Evolutionary conservation across 1,140 invertebrate species (phyloP).

Genomic region (Drosophila jambulina): DNA sequence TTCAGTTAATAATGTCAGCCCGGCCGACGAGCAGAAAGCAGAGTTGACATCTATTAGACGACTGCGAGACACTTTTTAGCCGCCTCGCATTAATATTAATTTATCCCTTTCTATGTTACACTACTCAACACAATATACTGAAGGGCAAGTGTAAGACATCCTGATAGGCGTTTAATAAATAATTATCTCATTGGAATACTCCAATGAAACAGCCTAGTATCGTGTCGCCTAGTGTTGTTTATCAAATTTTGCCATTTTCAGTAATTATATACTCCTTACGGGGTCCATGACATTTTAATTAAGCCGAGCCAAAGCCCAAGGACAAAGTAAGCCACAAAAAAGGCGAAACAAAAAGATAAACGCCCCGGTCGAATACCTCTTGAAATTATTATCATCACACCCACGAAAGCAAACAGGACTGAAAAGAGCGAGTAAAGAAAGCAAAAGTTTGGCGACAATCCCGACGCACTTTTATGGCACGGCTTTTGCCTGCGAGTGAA

Average conservation of each 20-base stretch:
- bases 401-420: conserved; percentile 20
- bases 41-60: conserved; percentile 51
- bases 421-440: conserved; percentile 50
- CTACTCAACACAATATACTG: neutral
- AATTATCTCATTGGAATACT: neutral
- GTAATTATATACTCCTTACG: conserved; percentile 54
- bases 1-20: conserved; percentile 59
- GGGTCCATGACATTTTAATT: conserved; percentile 71
- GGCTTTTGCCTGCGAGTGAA: conserved; percentile 58
- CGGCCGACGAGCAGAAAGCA: conserved; percentile 40
- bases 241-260: conserved; percentile 54
- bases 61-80: conserved; percentile 50
- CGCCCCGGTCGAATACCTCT: conserved; percentile 36
- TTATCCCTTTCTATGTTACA: conserved; percentile 41
- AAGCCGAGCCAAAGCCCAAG: conserved; percentile 36
- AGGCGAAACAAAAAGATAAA: conserved; percentile 25
- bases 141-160: neutral
- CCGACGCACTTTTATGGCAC: conserved; percentile 73
- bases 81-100: conserved; percentile 74
- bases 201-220: neutral
- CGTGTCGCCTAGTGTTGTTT: conserved; percentile 33
- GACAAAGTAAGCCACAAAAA: conserved; percentile 12
- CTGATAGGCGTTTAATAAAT: neutral
- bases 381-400: conserved; percentile 63
- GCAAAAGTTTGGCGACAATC: conserved; percentile 77